Base-by-base conservation (phyloP, 92 coral and sea anemone species). In the Virgularia gustaviana region DNA sequence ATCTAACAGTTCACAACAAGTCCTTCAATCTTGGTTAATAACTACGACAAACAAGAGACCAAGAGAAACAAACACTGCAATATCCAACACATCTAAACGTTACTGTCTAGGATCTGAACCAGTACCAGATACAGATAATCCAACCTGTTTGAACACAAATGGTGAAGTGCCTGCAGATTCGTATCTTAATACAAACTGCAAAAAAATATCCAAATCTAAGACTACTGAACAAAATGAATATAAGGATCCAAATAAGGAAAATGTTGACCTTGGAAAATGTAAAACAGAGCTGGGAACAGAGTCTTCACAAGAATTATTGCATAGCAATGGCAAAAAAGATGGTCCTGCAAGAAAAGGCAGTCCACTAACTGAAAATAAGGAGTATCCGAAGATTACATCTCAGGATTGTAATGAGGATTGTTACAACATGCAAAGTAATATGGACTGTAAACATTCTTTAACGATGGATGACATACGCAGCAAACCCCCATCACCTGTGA, bases 1-100 rank as follows among this genome's bases (percentile, higher is more conserved):
- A 65, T 71, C 79, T 32, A 83, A 72, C 28, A 89, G 96, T 63
- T 91, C 91, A 77, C 95, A 87, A 49, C 88, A 87, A 55, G 77
- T 83, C 18, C 81, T 92, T 30, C 72, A 86, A 15, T 78, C 86
- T 9, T 92, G 98, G 98, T 56, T 92, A 25, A 84, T 66, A 43
- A 33, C 43, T 15, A 84, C 68, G 6, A 71, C 83, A 44, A 22
- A 20, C 36, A 68, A 68, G 35, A 49, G 75, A 68, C 43, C 44
- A 18, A 31, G 74, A 47, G 82, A 57, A 54, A 75, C 13, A 42
- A 79, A 66, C 24, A 44, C 31, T 65, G 37, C 55, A 62, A 76
- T 37, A 35, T n/a, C n/a, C n/a, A 63, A 43, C 47, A 61, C 24
- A 71, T 57, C 28, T 35, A 56, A 73, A 49, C 67, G 70, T 52